phyloP scores from a whole-genome alignment of 1,140 invertebrate species.

The Copidosoma floridanum region DNA sequence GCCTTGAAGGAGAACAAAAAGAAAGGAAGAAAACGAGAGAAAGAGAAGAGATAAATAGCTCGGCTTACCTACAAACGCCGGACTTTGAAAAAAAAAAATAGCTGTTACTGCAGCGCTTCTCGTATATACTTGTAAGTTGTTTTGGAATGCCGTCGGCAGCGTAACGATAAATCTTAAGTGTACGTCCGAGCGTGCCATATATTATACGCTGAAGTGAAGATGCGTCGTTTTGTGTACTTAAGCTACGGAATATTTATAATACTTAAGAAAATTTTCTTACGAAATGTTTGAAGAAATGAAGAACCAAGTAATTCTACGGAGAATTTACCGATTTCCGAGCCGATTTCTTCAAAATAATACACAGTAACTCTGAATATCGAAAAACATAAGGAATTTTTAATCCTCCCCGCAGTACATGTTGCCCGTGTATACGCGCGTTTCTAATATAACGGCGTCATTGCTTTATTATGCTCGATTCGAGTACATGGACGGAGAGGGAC shows the following conservation, averaged over 20 bases:
- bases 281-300: too few species aligned
- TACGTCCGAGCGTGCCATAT: neutral
- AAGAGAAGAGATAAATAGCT: neutral
- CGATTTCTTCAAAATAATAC: too few species aligned
- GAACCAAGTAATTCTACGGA: too few species aligned
- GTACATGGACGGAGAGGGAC: neutral
- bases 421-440: neutral
- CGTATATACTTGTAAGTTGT: too few species aligned
- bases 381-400: too few species aligned
- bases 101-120: too few species aligned
- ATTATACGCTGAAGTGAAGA: too few species aligned
- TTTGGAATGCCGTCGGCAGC: slow-evolving; percentile 11
- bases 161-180: slow-evolving; percentile 26
- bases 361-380: too few species aligned
- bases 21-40: neutral
- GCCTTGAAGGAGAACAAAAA: neutral
- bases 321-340: too few species aligned
- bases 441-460: neutral
- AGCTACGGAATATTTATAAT: neutral
- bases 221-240: too few species aligned
- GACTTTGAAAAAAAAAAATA: too few species aligned
- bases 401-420: neutral
- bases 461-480: slow-evolving; percentile 9
- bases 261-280: neutral
- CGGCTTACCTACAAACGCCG: neutral